Evolutionary conservation across 30 jellyfish, hydroid and myxozoan species (phyloP).

Genomic region (Aurelia aurita complex sp. Pacific): DNA sequence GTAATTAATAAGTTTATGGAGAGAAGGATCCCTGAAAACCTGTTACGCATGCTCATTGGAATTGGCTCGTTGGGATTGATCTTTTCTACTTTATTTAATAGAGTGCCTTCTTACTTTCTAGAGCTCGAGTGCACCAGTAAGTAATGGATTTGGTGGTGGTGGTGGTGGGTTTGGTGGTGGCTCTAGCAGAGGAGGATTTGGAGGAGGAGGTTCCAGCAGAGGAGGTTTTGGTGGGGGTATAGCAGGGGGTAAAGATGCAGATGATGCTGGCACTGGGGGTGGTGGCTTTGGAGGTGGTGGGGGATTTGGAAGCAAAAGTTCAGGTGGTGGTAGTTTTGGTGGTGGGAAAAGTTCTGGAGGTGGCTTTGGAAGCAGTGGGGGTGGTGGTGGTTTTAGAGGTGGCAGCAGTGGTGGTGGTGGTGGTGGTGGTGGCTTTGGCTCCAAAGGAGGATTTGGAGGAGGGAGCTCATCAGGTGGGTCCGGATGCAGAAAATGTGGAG

Average conservation of each 20-base stretch:
- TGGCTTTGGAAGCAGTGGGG: slow-evolving; percentile 47
- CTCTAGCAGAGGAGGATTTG: slow-evolving; percentile 33
- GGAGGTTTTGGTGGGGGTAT: slow-evolving; percentile 64
- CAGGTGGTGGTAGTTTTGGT: slow-evolving; percentile 48
- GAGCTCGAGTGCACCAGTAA: slow-evolving; percentile 6
- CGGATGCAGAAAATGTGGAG: slow-evolving; percentile 67
- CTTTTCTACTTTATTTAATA: no score
- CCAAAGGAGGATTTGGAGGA: slow-evolving; percentile 49
- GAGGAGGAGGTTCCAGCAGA: slow-evolving; percentile 26
- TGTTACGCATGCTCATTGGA: no score
- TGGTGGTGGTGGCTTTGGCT: slow-evolving; percentile 49
- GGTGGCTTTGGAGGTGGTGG: slow-evolving; percentile 59
- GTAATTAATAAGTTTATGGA: no score
- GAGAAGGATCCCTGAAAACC: no score
- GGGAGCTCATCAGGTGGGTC: slow-evolving; percentile 71
- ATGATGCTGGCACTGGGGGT: slow-evolving; percentile 54
- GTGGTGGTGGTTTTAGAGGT: slow-evolving; percentile 69
- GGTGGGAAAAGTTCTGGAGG: slow-evolving; percentile 43
- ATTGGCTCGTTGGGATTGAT: no score
- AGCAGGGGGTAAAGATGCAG: slow-evolving; percentile 56
- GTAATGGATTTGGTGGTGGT: slow-evolving; percentile 41
- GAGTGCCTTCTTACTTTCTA: background rate
- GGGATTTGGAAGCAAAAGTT: slow-evolving; percentile 34
- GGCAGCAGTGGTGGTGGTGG: slow-evolving; percentile 47
- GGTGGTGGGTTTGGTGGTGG: slow-evolving; percentile 47